Evolutionary conservation across 2,797 vertebrate species (phyloP).

Genomic region (Enteromius fasciolatus): DNA sequence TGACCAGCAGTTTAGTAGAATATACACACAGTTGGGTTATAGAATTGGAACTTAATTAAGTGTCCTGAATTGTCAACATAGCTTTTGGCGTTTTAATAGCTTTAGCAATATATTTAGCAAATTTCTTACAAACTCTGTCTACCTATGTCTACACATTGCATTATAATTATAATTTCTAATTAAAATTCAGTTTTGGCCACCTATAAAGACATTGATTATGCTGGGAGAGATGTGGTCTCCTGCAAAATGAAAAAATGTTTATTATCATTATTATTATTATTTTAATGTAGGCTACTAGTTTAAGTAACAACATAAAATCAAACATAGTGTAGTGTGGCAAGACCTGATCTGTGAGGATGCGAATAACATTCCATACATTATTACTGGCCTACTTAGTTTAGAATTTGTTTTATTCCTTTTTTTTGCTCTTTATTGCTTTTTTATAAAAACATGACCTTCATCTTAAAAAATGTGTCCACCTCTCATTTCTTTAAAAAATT

Average conservation of each 20-base stretch:
- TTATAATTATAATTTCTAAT: slow-evolving; percentile 35
- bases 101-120: slow-evolving; percentile 24
- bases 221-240: not conserved
- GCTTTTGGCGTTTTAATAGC: slow-evolving; percentile 32
- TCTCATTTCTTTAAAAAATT: slow-evolving; percentile 77
- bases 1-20: slow-evolving; percentile 17
- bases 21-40: slow-evolving; percentile 9
- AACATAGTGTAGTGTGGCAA: slow-evolving; percentile 69
- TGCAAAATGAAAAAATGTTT: not conserved
- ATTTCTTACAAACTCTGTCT: slow-evolving; percentile 20
- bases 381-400: slow-evolving; percentile 78
- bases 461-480: slow-evolving; percentile 67
- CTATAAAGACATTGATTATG: slow-evolving; percentile 16
- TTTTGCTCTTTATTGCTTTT: slow-evolving; percentile 70
- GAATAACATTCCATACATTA: slow-evolving; percentile 78
- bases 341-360: slow-evolving; percentile 69
- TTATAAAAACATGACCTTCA: slow-evolving; percentile 71
- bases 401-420: slow-evolving; percentile 59
- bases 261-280: too few relatives aligned
- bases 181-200: slow-evolving; percentile 26
- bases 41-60: slow-evolving; percentile 26
- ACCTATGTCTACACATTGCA: slow-evolving; percentile 27
- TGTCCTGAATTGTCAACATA: slow-evolving; percentile 15
- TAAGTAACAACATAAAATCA: slow-evolving; percentile 58
- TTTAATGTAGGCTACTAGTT: slow-evolving; percentile 5